phyloP scores from a whole-genome alignment of 2,113 vertebrate genomes.

The Paralichthys olivaceus region DNA sequence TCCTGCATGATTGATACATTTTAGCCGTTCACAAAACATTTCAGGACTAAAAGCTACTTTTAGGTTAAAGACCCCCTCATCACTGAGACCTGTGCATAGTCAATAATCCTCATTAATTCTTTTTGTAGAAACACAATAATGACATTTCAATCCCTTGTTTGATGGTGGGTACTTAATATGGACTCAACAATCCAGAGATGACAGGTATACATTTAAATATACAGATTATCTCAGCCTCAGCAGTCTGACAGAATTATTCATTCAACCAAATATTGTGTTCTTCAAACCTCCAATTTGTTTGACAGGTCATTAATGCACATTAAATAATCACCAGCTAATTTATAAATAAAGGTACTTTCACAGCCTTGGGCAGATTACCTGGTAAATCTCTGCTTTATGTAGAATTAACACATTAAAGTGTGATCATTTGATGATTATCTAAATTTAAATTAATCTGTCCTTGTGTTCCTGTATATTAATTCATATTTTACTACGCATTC shows the following conservation, averaged over 20 bases:
- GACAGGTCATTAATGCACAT: constrained; percentile 1
- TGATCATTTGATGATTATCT: not conserved
- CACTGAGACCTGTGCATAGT: too few species aligned
- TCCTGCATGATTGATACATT: too few species aligned
- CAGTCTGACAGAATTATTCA: not conserved
- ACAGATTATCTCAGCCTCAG: not conserved
- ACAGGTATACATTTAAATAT: not conserved
- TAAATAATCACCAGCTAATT: not conserved
- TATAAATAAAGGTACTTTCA: not conserved
- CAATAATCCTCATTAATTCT: too few species aligned
- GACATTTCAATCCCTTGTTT: too few species aligned
- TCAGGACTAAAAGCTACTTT: too few species aligned
- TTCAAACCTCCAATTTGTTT: not conserved
- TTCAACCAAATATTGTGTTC: not conserved
- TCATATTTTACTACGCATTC: not conserved
- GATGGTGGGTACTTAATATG: not conserved
- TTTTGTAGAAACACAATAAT: too few species aligned
- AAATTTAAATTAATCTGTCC: not conserved
- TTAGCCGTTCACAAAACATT: too few species aligned
- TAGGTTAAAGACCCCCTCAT: too few species aligned
- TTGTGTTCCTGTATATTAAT: not conserved
- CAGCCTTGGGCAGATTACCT: not conserved
- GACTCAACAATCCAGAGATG: not conserved
- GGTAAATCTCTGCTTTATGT: not conserved
- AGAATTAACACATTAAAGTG: not conserved